Percentiles rank a stretch among this genome's conserved stretches.
These are phyloP conservation scores for Gallinago jamesoni DNA, from an alignment of 2,113 vertebrate species.

Conservation along the genomic window DNA sequence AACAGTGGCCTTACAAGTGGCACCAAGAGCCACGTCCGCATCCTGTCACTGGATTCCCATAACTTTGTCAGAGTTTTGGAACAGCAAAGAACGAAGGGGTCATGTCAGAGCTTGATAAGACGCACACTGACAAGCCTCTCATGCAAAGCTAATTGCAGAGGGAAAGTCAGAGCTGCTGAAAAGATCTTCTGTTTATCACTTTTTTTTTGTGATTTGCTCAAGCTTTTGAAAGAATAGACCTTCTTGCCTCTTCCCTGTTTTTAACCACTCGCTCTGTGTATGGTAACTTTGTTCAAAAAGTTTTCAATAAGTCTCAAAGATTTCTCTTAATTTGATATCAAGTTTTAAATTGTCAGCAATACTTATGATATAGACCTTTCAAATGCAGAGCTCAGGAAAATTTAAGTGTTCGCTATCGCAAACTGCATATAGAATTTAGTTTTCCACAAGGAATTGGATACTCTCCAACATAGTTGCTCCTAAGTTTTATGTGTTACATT, in stretches of 20 bases:
- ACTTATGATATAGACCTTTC: background rate
- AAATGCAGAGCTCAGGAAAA: background rate
- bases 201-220: background rate
- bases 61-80: background rate
- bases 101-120: background rate
- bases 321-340: background rate
- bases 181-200: constrained; percentile 1
- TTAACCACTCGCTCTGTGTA: background rate
- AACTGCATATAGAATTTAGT: background rate
- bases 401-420: background rate
- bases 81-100: background rate
- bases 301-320: background rate
- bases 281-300: background rate
- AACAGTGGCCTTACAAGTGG: background rate
- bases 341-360: background rate
- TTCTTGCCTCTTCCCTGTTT: background rate
- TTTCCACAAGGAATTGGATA: background rate
- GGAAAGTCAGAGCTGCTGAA: background rate
- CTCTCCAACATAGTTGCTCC: background rate
- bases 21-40: background rate
- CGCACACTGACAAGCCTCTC: background rate
- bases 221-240: background rate
- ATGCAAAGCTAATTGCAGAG: constrained; percentile 3
- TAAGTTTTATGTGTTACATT: background rate
- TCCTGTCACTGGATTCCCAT: background rate